These are phyloP conservation scores for Neodontobutis hainanensis DNA, from an alignment of 2,113 vertebrate species.

Conservation along the genomic window DNA sequence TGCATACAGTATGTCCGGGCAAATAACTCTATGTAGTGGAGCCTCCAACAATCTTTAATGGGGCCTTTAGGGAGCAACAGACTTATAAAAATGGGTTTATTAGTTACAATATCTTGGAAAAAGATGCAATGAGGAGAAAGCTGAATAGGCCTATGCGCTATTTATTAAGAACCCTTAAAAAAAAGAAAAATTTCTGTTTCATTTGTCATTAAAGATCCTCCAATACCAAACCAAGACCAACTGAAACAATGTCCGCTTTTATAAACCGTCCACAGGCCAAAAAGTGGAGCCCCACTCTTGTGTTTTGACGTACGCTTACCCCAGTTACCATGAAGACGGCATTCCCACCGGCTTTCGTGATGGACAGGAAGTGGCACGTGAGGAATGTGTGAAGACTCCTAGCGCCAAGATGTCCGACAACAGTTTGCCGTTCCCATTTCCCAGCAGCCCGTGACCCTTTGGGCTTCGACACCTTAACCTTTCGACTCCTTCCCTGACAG, in stretches of 20 bases:
- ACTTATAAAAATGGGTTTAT: no score
- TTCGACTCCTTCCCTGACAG: constrained; percentile 30
- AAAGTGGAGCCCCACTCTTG: background rate
- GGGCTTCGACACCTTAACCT: constrained; percentile 17
- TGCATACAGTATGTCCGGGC: no score
- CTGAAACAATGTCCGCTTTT: constrained; percentile 18
- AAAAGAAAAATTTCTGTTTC: no score
- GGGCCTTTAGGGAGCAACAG: no score
- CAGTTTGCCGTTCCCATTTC: constrained; percentile 29
- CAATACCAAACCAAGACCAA: constrained; percentile 12
- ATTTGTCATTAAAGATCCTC: background rate
- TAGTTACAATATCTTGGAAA: no score
- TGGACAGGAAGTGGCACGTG: constrained; percentile 58
- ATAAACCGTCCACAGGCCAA: constrained; percentile 12
- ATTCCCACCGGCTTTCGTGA: constrained; percentile 50
- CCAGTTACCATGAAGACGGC: constrained; percentile 50
- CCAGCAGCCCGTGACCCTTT: constrained; percentile 52
- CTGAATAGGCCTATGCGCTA: no score
- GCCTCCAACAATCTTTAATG: no score
- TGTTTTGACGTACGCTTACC: constrained; percentile 54
- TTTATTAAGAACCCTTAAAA: no score
- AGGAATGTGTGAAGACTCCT: constrained; percentile 51
- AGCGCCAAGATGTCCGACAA: constrained; percentile 41
- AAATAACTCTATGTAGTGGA: no score
- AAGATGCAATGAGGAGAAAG: no score